Conservation (phyloP, 2,113 vertebrate species). For the Daphoenositta chrysoptera region DNA sequence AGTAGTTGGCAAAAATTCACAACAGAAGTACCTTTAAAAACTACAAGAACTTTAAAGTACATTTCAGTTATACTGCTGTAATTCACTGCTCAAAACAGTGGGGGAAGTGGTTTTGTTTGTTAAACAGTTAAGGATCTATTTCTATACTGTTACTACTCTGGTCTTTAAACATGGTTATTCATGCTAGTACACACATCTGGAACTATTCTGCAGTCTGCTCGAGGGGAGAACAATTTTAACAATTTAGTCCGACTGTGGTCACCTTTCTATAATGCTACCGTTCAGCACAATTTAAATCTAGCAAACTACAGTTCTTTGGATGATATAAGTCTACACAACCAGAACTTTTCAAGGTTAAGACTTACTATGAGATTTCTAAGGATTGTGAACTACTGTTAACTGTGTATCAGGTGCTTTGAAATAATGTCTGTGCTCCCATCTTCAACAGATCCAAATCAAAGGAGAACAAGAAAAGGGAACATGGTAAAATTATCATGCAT, state of each 20-base stretch:
- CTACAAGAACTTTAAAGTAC: background rate
- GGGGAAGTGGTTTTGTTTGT: background rate
- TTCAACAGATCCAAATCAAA: background rate
- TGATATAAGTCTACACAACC: background rate
- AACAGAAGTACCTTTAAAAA: background rate
- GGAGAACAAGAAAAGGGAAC: too few relatives aligned
- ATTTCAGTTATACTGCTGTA: background rate
- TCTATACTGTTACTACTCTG: background rate
- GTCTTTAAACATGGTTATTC: background rate
- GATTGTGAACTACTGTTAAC: background rate
- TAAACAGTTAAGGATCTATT: background rate
- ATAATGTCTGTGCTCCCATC: accelerated
- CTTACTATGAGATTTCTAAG: background rate
- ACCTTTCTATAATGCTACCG: background rate
- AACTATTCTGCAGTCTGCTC: background rate
- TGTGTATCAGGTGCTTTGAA: background rate
- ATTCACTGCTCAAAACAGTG: background rate
- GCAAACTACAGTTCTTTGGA: background rate
- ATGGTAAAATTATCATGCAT: background rate
- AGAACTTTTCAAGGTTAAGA: background rate
- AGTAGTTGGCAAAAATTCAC: background rate
- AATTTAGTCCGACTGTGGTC: background rate
- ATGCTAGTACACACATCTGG: background rate
- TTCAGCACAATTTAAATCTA: background rate
- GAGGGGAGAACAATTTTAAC: background rate